Evolutionary conservation across 1,140 invertebrate genomes (phyloP).

Genomic region (Sitophilus oryzae): DNA sequence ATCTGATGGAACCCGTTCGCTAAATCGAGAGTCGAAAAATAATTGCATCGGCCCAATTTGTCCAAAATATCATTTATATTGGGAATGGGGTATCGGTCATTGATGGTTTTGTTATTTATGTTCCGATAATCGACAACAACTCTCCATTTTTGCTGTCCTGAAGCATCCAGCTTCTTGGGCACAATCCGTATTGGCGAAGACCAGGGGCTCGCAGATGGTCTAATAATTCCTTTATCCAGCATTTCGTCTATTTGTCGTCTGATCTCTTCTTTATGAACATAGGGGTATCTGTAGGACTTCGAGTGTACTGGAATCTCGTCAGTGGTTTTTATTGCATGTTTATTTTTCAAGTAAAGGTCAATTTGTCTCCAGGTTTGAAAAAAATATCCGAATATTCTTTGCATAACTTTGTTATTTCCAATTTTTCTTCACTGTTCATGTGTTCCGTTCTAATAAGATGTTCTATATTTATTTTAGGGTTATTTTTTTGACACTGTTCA

Average conservation of each 20-base stretch:
- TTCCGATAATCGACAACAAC: conserved; percentile 40
- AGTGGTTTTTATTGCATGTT: conserved; percentile 33
- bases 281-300: conserved; percentile 37
- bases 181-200: conserved; percentile 38
- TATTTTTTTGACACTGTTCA: too few species aligned
- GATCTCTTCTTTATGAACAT: conserved; percentile 35
- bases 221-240: conserved; percentile 32
- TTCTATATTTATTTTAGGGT: neutral
- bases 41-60: conserved; percentile 36
- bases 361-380: conserved; percentile 3
- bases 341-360: conserved; percentile 17
- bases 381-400: neutral
- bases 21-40: conserved; percentile 46
- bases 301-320: conserved; percentile 33
- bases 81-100: conserved; percentile 47
- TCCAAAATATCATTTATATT: conserved; percentile 45
- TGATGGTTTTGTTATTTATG: conserved; percentile 41
- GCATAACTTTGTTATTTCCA: conserved; percentile 5
- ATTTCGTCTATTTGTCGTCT: conserved; percentile 32
- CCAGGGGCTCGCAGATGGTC: conserved; percentile 40
- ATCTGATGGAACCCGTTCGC: conserved; percentile 48
- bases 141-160: conserved; percentile 37
- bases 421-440: conserved; percentile 22
- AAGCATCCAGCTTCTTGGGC: conserved; percentile 26
- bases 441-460: conserved; percentile 12